These are phyloP conservation scores for Sebastes schlegelii DNA, from an alignment of 2,113 vertebrate genomes.

Conservation along the genomic window DNA sequence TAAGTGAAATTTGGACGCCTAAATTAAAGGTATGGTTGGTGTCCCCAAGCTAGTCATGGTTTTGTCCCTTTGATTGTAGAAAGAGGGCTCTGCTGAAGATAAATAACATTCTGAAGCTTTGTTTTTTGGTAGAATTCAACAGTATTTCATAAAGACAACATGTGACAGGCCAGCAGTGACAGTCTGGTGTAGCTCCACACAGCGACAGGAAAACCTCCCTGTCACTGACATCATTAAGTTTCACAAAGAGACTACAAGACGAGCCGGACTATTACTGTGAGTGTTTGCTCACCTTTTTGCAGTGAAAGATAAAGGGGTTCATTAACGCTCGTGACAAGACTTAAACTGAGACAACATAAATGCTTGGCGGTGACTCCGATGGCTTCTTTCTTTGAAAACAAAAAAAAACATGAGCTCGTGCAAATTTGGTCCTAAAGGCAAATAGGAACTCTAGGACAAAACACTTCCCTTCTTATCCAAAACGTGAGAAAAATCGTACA, in stretches of 20 bases:
- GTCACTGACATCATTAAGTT: conserved; percentile 32
- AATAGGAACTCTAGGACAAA: conserved; percentile 46
- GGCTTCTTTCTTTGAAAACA: conserved; percentile 65
- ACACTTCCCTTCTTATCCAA: conserved; percentile 35
- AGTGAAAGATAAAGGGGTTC: conserved; percentile 26
- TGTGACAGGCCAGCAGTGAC: conserved; percentile 57
- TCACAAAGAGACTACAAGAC: conserved; percentile 33
- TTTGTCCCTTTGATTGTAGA: conserved; percentile 1
- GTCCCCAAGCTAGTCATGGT: conserved; percentile 13
- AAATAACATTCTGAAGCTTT: conserved; percentile 65
- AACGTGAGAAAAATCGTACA: conserved; percentile 32
- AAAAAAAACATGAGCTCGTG: conserved; percentile 48
- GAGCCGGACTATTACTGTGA: conserved; percentile 15
- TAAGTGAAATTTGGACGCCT: conserved; percentile 25
- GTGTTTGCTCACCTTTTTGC: conserved; percentile 30
- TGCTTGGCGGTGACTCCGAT: conserved; percentile 72
- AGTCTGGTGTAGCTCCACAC: background rate
- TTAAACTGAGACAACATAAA: conserved; percentile 51
- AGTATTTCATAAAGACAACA: conserved; percentile 50
- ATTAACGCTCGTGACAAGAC: conserved; percentile 37
- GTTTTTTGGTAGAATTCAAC: conserved; percentile 68
- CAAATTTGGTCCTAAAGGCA: conserved; percentile 69
- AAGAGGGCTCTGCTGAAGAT: conserved; percentile 55
- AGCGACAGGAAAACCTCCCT: conserved; percentile 8
- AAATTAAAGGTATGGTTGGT: conserved; percentile 46